phyloP scores from a whole-genome alignment of 2,888 invertebrate genomes.

The Argynnis bischoffii region DNA sequence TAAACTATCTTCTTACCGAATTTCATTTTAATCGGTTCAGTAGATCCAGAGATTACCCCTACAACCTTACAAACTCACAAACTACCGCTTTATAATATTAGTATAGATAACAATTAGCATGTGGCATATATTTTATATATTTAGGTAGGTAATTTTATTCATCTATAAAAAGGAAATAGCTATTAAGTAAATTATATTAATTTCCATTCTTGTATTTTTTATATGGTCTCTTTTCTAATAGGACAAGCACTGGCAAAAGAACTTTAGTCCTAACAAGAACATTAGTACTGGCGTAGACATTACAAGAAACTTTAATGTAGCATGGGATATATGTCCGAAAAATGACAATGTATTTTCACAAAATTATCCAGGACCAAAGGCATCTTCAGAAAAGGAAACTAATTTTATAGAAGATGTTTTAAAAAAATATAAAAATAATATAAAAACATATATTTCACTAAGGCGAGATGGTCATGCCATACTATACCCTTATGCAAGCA shows the following conservation, averaged over 20 bases:
- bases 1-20: no score
- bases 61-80: no score
- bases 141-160: background rate
- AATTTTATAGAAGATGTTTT: slow-evolving; percentile 81
- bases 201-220: background rate
- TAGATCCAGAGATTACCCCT: no score
- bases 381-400: slow-evolving; percentile 86
- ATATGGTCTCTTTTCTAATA: slow-evolving; percentile 40
- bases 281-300: slow-evolving; percentile 64
- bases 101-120: no score
- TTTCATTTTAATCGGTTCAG: no score
- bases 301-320: slow-evolving; percentile 63
- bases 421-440: slow-evolving; percentile 63
- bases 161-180: background rate
- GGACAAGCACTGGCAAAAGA: slow-evolving; percentile 59
- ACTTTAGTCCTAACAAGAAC: slow-evolving; percentile 49
- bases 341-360: slow-evolving; percentile 51
- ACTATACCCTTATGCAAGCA: slow-evolving; percentile 84
- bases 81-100: no score
- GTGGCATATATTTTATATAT: no score
- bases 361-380: slow-evolving; percentile 79
- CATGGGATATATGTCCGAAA: slow-evolving; percentile 56
- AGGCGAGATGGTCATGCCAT: slow-evolving; percentile 87
- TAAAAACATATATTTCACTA: slow-evolving; percentile 86
- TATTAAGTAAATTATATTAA: no score